Evolutionary conservation across 1,140 invertebrate genomes (phyloP).

Genomic region (Aphelinus certus): DNA sequence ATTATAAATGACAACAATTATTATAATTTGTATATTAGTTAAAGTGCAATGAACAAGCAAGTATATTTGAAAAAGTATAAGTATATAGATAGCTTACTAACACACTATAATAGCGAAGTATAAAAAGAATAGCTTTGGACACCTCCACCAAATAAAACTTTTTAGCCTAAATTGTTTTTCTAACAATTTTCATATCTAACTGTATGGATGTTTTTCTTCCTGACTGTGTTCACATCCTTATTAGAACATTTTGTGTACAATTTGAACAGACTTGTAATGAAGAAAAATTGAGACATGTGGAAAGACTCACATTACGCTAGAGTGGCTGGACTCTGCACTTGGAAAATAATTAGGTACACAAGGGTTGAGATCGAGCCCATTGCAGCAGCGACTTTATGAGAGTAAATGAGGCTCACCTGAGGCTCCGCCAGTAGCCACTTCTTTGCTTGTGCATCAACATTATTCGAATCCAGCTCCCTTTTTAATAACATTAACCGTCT

Average conservation of each 20-base stretch:
- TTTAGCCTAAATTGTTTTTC: slow-evolving; percentile 63
- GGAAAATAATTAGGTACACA: slow-evolving; percentile 55
- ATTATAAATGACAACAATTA: slow-evolving; percentile 19
- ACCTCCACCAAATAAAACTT: slow-evolving; percentile 53
- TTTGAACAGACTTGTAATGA: neutral
- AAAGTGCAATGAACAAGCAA: slow-evolving; percentile 35
- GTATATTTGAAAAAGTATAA: slow-evolving; percentile 28
- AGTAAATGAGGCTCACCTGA: slow-evolving; percentile 59
- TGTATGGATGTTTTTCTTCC: neutral
- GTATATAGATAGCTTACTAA: slow-evolving; percentile 30
- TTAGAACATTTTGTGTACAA: too few species aligned
- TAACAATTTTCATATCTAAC: slow-evolving; percentile 54
- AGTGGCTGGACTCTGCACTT: slow-evolving; percentile 47
- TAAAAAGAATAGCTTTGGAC: slow-evolving; percentile 41
- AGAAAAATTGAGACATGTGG: neutral
- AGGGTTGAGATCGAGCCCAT: slow-evolving; percentile 23
- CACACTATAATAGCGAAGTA: slow-evolving; percentile 44
- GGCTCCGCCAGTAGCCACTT: slow-evolving; percentile 58
- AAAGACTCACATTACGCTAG: slow-evolving; percentile 54
- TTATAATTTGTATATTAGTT: slow-evolving; percentile 29
- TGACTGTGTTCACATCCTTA: too few species aligned
- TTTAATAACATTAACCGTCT: slow-evolving; percentile 7
- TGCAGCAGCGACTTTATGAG: slow-evolving; percentile 25
- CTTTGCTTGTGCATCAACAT: slow-evolving; percentile 54
- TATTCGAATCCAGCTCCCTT: slow-evolving; percentile 65